Evolutionary conservation across 2,888 invertebrate species (phyloP), one percentile per base, ranked within the genome.

Genomic region (Pachliopta kotzebuea): DNA sequence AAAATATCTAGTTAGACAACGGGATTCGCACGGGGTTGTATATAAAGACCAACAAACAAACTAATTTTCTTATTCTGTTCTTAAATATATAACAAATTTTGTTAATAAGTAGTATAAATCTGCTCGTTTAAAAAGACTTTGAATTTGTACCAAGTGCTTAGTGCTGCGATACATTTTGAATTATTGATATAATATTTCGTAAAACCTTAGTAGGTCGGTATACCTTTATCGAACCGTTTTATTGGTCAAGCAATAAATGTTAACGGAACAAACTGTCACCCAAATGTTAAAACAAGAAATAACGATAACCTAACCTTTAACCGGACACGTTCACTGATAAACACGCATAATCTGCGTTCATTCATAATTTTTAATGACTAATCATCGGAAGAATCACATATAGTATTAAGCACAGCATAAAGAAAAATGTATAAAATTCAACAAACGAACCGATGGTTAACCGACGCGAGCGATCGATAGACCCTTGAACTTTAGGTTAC

Each of bases 401-500:
- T 57, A 37, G 37, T 52, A 57, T 37, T 37, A 52, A 21, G 2
- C 8, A 52, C 21, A 52, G n/a, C 14, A 8, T 45, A 52, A 21
- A 21, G 50, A 14, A 52, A 50, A 52, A 52, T 9, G 11, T 21
- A n/a, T 52, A 21, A 52, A 31, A 24, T 52, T 31, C 17, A 21
- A 3, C 26, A 17, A 21, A 62, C 17, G 17, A 42, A 45, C 45
- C 11, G 45, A 45, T n/a, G 18, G n/a, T 45, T 26, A 17, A 59
- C 29, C 14, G 29, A 65, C 64, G 63, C 73, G 77, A 45, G 4
- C 53, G 86, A 89, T 90, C 89, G 80, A 89, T 90, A 89, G 81
- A 88, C 84, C 90, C 90, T 90, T 87, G 86, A 88, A 87, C 86
- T 85, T 81, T 63, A 53, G 24, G 29, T 53, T 14, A 53, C 42